phyloP scores from a whole-genome alignment of 1,140 invertebrate genomes.

The Heliothis virescens region DNA sequence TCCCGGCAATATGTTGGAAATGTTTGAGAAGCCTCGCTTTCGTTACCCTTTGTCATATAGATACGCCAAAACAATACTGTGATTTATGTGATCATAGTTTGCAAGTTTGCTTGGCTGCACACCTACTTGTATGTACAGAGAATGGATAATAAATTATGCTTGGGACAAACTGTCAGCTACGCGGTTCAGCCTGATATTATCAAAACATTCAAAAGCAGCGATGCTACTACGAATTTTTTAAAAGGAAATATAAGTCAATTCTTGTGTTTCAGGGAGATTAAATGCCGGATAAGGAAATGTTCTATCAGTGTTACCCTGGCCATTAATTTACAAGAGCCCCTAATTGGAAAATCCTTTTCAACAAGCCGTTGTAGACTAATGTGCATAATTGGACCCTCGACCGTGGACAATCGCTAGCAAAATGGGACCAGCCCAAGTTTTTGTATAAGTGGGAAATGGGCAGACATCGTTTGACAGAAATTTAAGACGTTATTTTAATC shows the following conservation, averaged over 20 bases:
- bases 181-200: constrained; percentile 35
- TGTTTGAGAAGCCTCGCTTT: constrained; percentile 45
- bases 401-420: constrained; percentile 57
- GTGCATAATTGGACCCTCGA: constrained; percentile 67
- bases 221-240: neutral
- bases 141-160: constrained; percentile 41
- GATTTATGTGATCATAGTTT: constrained; percentile 61
- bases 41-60: constrained; percentile 55
- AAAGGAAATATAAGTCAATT: constrained; percentile 7
- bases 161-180: constrained; percentile 21
- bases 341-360: constrained; percentile 71
- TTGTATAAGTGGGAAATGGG: constrained; percentile 40
- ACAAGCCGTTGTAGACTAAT: constrained; percentile 59
- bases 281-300: constrained; percentile 57
- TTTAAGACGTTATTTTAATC: constrained; percentile 47
- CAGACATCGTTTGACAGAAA: constrained; percentile 27
- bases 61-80: constrained; percentile 62
- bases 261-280: constrained; percentile 38
- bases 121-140: constrained; percentile 29
- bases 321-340: constrained; percentile 66
- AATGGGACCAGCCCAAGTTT: constrained; percentile 58
- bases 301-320: constrained; percentile 57
- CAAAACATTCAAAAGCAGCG: constrained; percentile 12
- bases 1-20: constrained; percentile 37
- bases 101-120: constrained; percentile 33